Evolutionary conservation across 2,113 vertebrate species (phyloP), one percentile per base, ranked within the genome.

Genomic region (Furnarius figulus): DNA sequence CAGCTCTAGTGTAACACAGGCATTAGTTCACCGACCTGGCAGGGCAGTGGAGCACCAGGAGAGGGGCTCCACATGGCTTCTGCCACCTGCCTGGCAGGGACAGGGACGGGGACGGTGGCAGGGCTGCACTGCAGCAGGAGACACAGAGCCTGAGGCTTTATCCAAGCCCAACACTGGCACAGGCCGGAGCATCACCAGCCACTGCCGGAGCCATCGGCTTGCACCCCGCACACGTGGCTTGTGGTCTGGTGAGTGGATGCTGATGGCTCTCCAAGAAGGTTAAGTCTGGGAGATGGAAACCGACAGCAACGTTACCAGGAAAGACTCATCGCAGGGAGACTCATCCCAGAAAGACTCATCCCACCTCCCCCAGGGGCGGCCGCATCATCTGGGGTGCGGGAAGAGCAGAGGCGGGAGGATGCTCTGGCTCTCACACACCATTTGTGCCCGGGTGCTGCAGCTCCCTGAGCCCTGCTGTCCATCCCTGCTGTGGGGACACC

Each of bases 201-300:
- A 0, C 78, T 35, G 12, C 35, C 18, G 1, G 61, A 87, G 39
- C 39, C 30, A 4, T 8, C 9, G 2, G 44, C 55, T 80, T 27
- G 0, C 4, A 8, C 67, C 50, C 55, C 9, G 0, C 0, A 0
- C 0, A 0, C 1, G 0, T 0, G 10, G 44, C 10, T 72, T 79
- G 70, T 40, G 70, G 35, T 50, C 2, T 6, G 33, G 17, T 37
- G 44, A 75, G 39, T 2, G 1, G 46, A 56, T 30, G 30, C 81
- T 92, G 81, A 35, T 6, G 0, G 67, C 39, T 65, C n/a, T 46
- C n/a, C 9, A 0, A 1, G 1, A 14, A 12, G 1, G 6, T 67
- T 58, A n/a, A 8, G 6, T 4, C 46, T 3, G 2, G 47, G 73
- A 90, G 61, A 89, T 6, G 25, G 70, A 85, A 84, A 72, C 19